Base-by-base conservation (phyloP, 1,140 invertebrate genomes). In the Drosophila takahashii region DNA sequence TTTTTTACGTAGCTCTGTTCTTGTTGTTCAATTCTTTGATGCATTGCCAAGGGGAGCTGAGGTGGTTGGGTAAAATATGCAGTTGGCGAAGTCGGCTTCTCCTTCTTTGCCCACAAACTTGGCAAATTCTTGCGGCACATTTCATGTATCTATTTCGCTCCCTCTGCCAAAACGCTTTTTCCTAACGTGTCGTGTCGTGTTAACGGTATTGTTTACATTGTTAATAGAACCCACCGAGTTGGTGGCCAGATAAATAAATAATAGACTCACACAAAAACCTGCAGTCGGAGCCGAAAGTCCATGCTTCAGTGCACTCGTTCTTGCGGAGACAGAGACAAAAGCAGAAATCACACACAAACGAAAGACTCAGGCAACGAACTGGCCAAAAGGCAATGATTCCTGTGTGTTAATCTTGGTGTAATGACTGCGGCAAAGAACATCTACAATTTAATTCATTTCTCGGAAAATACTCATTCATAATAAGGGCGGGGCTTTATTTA, bases 121-220 rank as follows among this genome's bases (percentile, higher is more conserved):
- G 66, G 75, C 66, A 65, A 52, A 65, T 78, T 78, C 76, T 79
- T 79, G 77, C 77, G 70, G 77, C 77, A 76, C 77, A 81, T 73
- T 81, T 66, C 71, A 66, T 75, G 64, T 44, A 56, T 52, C 59
- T 56, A 16, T 39, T 48, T 54, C 37, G 44, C 34, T 41, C 36
- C 26, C 51, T 37, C 27, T 10, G 32, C 50, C 53, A 16, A 65
- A 66, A 57, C 27, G 51, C 18, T 74, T 61, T 34, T 57, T 39
- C 39, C 59, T 9, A 58, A 76, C 52, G 53, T 41, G 61, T 76
- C 77, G 57, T 83, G 79, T 60, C 77, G 74, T 85, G 81, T 85
- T 86, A 85, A 85, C 81, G 81, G 81, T 85, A 85, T 85, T 85
- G 81, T 85, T 85, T 85, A 85, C 81, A 85, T 81, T 81, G 79